Evolutionary conservation across 2,797 vertebrate genomes (phyloP).

Genomic region (Scolopax bukidnonensis): DNA sequence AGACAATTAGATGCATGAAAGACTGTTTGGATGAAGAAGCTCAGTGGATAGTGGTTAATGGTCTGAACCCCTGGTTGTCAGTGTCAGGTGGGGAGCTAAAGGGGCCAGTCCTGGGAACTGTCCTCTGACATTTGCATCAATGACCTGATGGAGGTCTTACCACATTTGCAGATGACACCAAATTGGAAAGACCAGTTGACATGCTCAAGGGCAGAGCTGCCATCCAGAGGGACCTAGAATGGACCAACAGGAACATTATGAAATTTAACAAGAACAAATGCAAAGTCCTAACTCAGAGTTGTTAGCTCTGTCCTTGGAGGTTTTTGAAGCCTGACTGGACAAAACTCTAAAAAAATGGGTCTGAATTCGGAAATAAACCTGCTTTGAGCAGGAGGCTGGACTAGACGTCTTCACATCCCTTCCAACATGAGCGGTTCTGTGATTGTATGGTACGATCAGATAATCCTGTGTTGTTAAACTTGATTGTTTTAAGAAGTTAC

Average conservation of each 20-base stretch:
- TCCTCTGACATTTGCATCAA: not conserved
- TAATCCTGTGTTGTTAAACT: not conserved
- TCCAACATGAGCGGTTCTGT: not conserved
- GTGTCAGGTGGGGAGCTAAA: not conserved
- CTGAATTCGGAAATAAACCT: not conserved
- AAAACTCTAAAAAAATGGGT: not conserved
- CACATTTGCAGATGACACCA: not conserved
- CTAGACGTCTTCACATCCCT: fast-evolving
- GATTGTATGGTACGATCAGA: not conserved
- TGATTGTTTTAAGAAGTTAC: constrained; percentile 41
- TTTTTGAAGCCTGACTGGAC: not conserved
- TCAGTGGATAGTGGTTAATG: not conserved
- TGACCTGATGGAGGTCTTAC: not conserved
- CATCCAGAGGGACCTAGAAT: not conserved
- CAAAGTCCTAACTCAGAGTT: not conserved
- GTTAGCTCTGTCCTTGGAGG: not conserved
- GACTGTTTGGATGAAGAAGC: not conserved
- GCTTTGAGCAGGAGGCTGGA: not conserved
- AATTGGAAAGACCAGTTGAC: not conserved
- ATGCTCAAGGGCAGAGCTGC: not conserved
- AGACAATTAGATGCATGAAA: not conserved
- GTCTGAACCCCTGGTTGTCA: not conserved
- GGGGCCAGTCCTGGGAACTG: not conserved
- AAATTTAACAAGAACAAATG: not conserved
- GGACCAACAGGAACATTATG: not conserved